Evolutionary conservation across 2,113 vertebrate species (phyloP).

Genomic region (Astur gentilis): DNA sequence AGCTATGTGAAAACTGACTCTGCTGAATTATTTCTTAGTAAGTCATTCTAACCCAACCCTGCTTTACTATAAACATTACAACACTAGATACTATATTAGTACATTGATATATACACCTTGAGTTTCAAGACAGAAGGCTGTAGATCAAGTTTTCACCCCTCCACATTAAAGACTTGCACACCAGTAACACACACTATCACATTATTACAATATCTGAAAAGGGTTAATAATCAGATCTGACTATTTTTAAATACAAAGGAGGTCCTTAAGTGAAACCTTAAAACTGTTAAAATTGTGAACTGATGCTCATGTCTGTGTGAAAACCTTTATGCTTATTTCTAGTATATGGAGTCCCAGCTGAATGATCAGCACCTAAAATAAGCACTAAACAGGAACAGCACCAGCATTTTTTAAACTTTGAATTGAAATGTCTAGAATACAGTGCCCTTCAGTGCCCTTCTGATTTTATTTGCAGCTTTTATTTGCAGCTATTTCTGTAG

Average conservation of each 20-base stretch:
- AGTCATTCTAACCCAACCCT: neutral
- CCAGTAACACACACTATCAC: neutral
- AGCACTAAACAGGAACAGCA: neutral
- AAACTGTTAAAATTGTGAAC: neutral
- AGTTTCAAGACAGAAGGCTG: neutral
- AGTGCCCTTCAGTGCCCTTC: fast-evolving
- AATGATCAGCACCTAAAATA: neutral
- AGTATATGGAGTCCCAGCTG: fast-evolving
- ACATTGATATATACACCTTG: neutral
- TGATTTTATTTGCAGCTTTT: neutral
- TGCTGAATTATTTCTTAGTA: neutral
- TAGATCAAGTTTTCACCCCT: neutral
- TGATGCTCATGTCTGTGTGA: neutral
- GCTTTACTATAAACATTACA: neutral
- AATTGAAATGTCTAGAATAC: neutral
- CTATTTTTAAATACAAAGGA: neutral
- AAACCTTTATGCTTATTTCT: neutral
- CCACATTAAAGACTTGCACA: neutral
- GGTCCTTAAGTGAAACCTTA: neutral
- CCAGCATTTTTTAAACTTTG: neutral
- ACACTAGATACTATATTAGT: neutral
- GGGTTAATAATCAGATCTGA: neutral
- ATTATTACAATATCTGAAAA: neutral
- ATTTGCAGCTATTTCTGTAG: neutral
- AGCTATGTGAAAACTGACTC: neutral